Evolutionary conservation across 2,113 vertebrate species (phyloP).

Genomic region (Leucopsar rothschildi): DNA sequence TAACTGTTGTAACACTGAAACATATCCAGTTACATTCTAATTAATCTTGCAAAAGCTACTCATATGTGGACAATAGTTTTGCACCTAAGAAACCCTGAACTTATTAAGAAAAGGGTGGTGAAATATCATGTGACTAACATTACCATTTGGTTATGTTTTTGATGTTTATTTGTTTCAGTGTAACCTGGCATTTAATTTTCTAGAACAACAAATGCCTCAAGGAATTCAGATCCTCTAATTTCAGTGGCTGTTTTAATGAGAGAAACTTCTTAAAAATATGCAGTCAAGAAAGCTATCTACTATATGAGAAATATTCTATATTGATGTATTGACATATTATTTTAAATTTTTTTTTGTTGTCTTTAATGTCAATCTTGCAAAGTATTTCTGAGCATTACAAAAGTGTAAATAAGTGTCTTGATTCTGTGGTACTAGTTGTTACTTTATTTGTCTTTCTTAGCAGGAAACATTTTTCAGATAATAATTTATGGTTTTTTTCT

Average conservation of each 20-base stretch:
- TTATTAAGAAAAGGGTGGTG: neutral
- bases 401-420: neutral
- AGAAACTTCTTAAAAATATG: neutral
- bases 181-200: neutral
- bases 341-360: rapidly evolving
- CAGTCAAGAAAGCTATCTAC: neutral
- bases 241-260: neutral
- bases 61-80: neutral
- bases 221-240: neutral
- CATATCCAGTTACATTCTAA: neutral
- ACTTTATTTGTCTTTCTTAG: neutral
- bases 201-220: neutral
- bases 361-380: neutral
- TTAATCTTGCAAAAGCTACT: neutral
- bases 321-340: rapidly evolving
- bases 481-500: neutral
- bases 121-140: neutral
- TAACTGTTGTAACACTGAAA: neutral
- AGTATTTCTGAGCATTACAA: neutral
- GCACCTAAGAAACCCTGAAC: neutral
- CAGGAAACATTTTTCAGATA: neutral
- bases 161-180: neutral
- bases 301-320: neutral
- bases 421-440: neutral
- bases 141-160: neutral